phyloP scores from a whole-genome alignment of 2,888 invertebrate genomes.

The Ichneumoninae sp. region DNA sequence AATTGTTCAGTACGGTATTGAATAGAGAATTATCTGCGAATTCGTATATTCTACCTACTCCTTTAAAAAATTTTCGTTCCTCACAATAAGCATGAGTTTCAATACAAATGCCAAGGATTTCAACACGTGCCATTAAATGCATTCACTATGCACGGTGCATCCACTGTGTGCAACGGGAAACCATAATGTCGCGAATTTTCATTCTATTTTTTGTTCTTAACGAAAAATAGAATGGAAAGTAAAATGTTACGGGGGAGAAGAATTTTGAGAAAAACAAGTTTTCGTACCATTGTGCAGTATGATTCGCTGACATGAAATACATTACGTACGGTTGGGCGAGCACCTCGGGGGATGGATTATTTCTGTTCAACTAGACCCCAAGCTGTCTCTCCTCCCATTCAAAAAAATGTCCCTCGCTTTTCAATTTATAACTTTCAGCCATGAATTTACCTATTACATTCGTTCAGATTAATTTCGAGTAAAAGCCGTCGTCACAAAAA shows the following conservation, averaged over 20 bases:
- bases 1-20: neutral
- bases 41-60: neutral
- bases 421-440: neutral
- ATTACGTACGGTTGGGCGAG: neutral
- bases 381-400: neutral
- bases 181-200: neutral
- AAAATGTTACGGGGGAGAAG: neutral
- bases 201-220: neutral
- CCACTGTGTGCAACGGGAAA: neutral
- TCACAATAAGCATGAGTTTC: neutral
- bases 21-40: neutral
- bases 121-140: neutral
- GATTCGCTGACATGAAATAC: neutral
- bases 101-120: neutral
- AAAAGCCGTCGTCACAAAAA: neutral
- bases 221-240: neutral
- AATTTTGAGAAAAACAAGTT: constrained; percentile 1
- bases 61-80: neutral
- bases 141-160: neutral
- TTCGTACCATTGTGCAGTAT: neutral
- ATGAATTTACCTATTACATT: neutral
- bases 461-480: neutral
- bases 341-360: constrained; percentile 14
- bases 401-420: neutral
- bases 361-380: neutral